A percentile compares a stretch with the other conserved stretches of the same genome.
Conservation (phyloP, 64 coral and sea anemone species). For the Anthopleura sola region DNA sequence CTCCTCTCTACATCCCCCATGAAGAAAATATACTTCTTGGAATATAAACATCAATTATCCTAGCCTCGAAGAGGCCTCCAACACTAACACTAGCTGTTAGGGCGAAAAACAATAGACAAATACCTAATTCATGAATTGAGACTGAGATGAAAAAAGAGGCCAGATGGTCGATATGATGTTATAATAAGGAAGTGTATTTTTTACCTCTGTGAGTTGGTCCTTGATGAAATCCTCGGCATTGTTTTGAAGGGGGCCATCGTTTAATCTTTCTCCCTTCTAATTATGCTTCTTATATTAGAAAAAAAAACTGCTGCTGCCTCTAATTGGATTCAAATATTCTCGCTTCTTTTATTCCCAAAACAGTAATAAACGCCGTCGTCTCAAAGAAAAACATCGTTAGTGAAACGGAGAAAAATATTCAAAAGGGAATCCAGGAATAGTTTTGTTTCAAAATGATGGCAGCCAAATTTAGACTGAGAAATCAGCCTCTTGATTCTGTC, state of each 20-base stretch:
- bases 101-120: no score
- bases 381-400: neutral
- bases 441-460: neutral
- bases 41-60: neutral
- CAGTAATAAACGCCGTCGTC: neutral
- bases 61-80: neutral
- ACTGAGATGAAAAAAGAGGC: neutral
- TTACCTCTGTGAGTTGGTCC: neutral
- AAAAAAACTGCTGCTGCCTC: neutral
- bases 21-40: neutral
- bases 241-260: neutral
- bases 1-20: neutral
- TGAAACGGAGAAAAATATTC: neutral
- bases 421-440: neutral
- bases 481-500: neutral
- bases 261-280: neutral
- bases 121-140: no score
- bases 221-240: neutral
- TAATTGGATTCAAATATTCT: constrained; percentile 10
- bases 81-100: neutral
- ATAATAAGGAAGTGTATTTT: neutral
- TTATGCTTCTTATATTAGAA: neutral
- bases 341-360: neutral
- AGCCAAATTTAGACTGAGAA: neutral
- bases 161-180: neutral